phyloP scores from a whole-genome alignment of 2,888 invertebrate genomes.

The Catocala sponsa region DNA sequence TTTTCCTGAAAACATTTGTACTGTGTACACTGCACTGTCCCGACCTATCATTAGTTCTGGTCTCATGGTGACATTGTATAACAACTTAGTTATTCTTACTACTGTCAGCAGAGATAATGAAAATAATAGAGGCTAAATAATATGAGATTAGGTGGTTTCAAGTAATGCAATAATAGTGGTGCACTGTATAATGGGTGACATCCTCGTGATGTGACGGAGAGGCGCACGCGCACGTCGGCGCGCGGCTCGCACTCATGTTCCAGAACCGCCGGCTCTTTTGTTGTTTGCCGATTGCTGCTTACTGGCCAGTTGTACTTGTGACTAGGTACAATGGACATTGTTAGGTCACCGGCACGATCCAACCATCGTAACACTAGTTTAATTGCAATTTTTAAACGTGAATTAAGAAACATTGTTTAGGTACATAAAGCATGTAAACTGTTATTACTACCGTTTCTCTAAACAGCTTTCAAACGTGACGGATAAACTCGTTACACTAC shows the following conservation, averaged over 20 bases:
- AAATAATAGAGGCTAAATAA: conserved; percentile 85
- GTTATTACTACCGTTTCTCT: too few relatives aligned
- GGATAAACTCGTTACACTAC: too few relatives aligned
- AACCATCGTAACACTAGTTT: too few relatives aligned
- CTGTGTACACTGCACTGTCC: conserved; percentile 55
- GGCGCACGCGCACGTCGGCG: conserved; percentile 22
- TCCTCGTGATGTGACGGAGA: conserved; percentile 69
- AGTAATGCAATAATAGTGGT: conserved; percentile 81
- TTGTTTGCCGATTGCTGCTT: conserved; percentile 53
- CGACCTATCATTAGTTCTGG: conserved; percentile 81
- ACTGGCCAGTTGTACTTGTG: conserved; percentile 16
- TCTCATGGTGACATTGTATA: conserved; percentile 82
- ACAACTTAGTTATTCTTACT: conserved; percentile 78
- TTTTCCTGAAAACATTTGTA: conserved; percentile 68
- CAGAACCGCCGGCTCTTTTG: conserved; percentile 53
- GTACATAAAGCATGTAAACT: too few relatives aligned
- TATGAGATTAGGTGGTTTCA: conserved; percentile 84
- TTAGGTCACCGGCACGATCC: too few relatives aligned
- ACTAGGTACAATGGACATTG: too few relatives aligned
- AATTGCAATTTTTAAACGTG: too few relatives aligned
- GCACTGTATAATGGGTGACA: conserved; percentile 69
- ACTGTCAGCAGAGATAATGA: conserved; percentile 83
- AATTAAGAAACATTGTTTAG: too few relatives aligned
- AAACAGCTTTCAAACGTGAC: too few relatives aligned
- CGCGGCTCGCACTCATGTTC: conserved; percentile 25